phyloP scores from a whole-genome alignment of 2,113 vertebrate species.

The Heterochromis multidens region DNA sequence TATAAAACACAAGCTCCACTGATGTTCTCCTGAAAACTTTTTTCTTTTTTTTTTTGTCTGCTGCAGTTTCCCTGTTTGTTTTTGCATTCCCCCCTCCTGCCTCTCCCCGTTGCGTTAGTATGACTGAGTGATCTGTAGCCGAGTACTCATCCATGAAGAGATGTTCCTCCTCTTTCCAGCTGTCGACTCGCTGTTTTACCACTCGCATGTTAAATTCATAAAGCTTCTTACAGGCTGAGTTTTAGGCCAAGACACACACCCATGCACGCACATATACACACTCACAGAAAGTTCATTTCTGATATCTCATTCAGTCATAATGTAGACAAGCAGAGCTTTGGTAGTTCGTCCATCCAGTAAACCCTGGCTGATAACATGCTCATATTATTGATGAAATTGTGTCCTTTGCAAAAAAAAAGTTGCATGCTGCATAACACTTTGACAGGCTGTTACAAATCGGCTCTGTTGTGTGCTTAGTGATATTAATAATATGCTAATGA shows the following conservation, averaged over 20 bases:
- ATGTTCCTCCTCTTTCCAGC: slow-evolving; percentile 57
- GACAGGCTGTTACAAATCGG: slow-evolving; percentile 47
- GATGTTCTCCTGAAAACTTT: slow-evolving; percentile 22
- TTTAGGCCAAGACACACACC: slow-evolving; percentile 7
- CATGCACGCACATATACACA: neutral
- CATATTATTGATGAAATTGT: slow-evolving; percentile 31
- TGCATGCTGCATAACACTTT: slow-evolving; percentile 14
- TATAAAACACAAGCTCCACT: slow-evolving; percentile 27
- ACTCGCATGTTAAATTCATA: slow-evolving; percentile 58
- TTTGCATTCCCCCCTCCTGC: neutral
- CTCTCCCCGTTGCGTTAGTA: slow-evolving; percentile 21
- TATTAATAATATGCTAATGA: slow-evolving; percentile 47
- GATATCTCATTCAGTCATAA: slow-evolving; percentile 52
- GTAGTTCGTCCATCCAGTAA: slow-evolving; percentile 43
- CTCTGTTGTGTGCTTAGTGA: slow-evolving; percentile 19
- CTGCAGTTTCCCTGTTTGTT: slow-evolving; percentile 41
- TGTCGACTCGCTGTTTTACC: slow-evolving; percentile 38
- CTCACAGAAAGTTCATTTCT: slow-evolving; percentile 19
- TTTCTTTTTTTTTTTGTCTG: neutral
- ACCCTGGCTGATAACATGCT: slow-evolving; percentile 11
- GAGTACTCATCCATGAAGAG: slow-evolving; percentile 60
- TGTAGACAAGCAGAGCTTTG: slow-evolving; percentile 25
- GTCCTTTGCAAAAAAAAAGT: slow-evolving; percentile 8
- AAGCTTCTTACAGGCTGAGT: slow-evolving; percentile 29
- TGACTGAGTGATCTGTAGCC: slow-evolving; percentile 58